Evolutionary conservation across 2,888 invertebrate species (phyloP), one percentile per base, ranked within the genome.

Genomic region (Diarsia mendica): DNA sequence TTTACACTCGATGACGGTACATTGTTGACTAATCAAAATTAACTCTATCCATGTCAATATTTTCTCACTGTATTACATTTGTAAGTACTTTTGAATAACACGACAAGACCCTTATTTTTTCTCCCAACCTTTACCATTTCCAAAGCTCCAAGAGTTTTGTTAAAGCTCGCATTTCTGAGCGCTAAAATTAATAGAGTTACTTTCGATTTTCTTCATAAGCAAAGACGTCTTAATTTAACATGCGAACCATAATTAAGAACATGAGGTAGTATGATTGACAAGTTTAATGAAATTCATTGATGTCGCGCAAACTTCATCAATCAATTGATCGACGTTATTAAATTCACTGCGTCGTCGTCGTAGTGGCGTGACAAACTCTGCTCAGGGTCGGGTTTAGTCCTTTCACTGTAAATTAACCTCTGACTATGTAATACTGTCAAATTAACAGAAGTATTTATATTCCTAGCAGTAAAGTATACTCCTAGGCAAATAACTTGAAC

Each of bases 241-340:
- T 65, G 39, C 71, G 55, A 80, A 77, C 63, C 71, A 79, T 75
- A 82, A 80, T 79, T 78, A 75, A 78, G 84, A 76, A 70, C 61
- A 60, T 61, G 65, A 67, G 58, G 48, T 67, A 60, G 23, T 44
- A 72, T 68, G 71, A 68, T 61, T 74, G 74, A 72, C 64, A 77
- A n/a, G 49, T 85, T 87, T 83, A 82, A 86, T 88, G 80, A 86
- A 80, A 79, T 77, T 77, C 68, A 83, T 82, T 76, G 83, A 82
- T 87, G 85, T 83, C 76, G 70, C 53, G 66, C 73, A 82, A 89
- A 89, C 85, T 88, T 88, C 87, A 88, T 88, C 84, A 86, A 85
- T 85, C 68, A 83, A 88, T 86, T 80, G 84, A 79, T 86, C 66
- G 67, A 33, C 48, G 53, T 85, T 83, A 85, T 83, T 85, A 79